phyloP scores from a whole-genome alignment of 2,888 invertebrate species.

The Lissocephala sabroskyi region DNA sequence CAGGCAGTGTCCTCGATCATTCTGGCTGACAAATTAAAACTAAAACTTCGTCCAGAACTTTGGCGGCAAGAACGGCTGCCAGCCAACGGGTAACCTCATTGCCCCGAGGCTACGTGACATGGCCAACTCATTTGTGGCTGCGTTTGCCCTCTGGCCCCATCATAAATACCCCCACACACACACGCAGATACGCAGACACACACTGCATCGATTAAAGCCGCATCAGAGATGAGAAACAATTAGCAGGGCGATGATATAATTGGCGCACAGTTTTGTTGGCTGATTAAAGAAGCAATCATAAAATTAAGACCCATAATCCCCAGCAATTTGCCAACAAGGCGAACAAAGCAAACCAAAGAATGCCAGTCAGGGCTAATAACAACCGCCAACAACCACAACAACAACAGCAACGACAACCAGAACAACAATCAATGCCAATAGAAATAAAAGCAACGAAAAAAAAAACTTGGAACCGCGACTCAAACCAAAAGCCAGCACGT shows the following conservation, averaged over 20 bases:
- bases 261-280: constrained; percentile 61
- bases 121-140: neutral
- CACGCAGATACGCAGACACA: no score
- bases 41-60: neutral
- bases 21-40: constrained; percentile 4
- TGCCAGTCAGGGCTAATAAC: neutral
- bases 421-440: no score
- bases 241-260: constrained; percentile 53
- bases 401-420: no score
- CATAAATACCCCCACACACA: no score
- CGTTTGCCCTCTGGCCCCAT: neutral
- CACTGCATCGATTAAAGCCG: neutral
- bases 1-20: no score
- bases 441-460: no score
- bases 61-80: no score
- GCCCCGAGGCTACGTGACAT: neutral
- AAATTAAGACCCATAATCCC: constrained; percentile 61
- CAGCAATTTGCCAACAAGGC: constrained; percentile 50
- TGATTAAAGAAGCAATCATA: constrained; percentile 61
- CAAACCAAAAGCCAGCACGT: no score
- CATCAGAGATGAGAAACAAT: constrained; percentile 42
- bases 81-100: no score
- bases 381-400: neutral
- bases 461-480: no score
- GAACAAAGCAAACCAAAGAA: constrained; percentile 29